phyloP scores from a whole-genome alignment of 1,140 invertebrate genomes.

The Magallana angulata region DNA sequence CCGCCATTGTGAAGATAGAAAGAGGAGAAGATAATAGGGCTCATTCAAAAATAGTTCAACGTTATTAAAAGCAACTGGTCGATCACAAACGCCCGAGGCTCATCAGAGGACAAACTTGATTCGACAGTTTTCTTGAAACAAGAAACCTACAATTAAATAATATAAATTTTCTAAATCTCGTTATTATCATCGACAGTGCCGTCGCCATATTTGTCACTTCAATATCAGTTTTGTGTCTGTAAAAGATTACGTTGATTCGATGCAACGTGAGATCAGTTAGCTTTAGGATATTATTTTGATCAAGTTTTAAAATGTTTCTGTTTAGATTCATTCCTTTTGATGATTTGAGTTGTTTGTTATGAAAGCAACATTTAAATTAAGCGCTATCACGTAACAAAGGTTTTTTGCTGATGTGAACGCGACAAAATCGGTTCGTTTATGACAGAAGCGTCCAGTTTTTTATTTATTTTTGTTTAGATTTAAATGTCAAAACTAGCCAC shows the following conservation, averaged over 20 bases:
- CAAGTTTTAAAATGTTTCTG: too few species aligned
- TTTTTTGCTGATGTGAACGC: too few species aligned
- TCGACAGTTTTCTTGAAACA: conserved; percentile 32
- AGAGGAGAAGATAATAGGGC: conserved; percentile 24
- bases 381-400: too few species aligned
- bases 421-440: too few species aligned
- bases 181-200: conserved; percentile 18
- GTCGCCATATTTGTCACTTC: conserved; percentile 29
- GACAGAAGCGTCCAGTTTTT: too few species aligned
- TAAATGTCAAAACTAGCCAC: too few species aligned
- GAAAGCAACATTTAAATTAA: too few species aligned
- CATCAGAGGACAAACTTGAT: conserved; percentile 18
- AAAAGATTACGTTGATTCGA: background rate
- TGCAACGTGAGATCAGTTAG: background rate
- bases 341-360: too few species aligned
- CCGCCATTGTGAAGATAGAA: conserved; percentile 4
- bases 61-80: conserved; percentile 36
- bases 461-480: too few species aligned
- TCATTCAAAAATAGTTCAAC: conserved; percentile 36
- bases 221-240: conserved; percentile 17
- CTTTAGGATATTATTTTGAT: too few species aligned
- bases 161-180: conserved; percentile 35
- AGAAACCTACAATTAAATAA: conserved; percentile 36
- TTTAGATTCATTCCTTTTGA: too few species aligned
- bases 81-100: conserved; percentile 24